Percentiles rank a stretch among this genome's conserved stretches.
Evolutionary conservation across 2,113 vertebrate genomes (phyloP).

Genomic region (Anoura caudifer): DNA sequence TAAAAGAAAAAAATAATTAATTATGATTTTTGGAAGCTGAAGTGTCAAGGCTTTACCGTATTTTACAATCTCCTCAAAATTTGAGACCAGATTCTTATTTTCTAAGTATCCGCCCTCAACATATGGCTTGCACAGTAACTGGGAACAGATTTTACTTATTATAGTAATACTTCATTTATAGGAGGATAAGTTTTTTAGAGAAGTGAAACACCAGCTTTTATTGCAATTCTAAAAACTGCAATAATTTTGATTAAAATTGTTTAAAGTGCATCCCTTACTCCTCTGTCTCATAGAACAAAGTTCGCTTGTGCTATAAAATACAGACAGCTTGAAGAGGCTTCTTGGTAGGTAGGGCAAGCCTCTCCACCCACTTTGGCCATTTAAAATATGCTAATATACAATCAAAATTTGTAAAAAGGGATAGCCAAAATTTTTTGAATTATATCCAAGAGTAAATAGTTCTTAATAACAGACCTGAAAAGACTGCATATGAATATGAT

Average conservation of each 20-base stretch:
- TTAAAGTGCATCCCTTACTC: neutral
- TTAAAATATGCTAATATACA: neutral
- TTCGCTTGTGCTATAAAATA: neutral
- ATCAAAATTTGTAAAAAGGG: neutral
- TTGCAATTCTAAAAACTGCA: neutral
- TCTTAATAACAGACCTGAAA: neutral
- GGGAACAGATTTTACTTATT: neutral
- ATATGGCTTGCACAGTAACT: neutral
- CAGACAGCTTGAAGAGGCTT: neutral
- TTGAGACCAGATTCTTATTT: neutral
- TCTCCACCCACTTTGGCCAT: neutral
- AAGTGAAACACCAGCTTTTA: neutral
- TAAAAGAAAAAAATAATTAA: neutral
- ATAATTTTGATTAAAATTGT: neutral
- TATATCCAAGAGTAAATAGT: neutral
- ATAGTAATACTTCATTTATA: neutral
- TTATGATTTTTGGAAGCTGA: slow-evolving; percentile 1
- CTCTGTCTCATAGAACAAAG: neutral
- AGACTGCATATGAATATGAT: neutral
- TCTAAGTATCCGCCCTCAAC: neutral
- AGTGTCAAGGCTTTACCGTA: neutral
- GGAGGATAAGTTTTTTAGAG: neutral
- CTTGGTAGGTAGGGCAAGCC: neutral
- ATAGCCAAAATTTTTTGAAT: neutral
- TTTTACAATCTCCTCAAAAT: neutral